Evolutionary conservation across 2,888 invertebrate species (phyloP), one percentile per base, ranked within the genome.

Genomic region (Drosophila ezoana): DNA sequence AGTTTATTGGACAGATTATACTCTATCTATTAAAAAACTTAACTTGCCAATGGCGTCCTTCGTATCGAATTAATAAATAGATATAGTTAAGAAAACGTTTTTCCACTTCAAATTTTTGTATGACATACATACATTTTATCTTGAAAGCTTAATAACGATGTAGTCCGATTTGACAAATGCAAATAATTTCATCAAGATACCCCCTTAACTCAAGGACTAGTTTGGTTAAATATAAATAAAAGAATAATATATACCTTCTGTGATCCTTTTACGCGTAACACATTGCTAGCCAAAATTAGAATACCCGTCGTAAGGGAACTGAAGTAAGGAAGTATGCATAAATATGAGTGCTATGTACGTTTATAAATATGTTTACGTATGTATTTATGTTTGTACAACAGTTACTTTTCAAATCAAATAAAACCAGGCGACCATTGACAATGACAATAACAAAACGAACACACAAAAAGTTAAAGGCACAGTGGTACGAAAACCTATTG

Each of bases 351-450:
- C 28, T 18, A 38, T 35, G 33, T 44, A 18, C 16, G 11, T 45
- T n/a, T 52, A 28, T 45, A 11, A 35, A 32, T 48, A 28, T 65
- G 38, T 37, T 14, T 54, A 47, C 23, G 38, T 33, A 35, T 43
- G 33, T 35, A 35, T 54, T 33, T 54, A 44, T 57, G 33, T 60
- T 38, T 70, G 69, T 65, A 68, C 66, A 75, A 77, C 75, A 80
- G 73, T 74, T 83, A 86, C 72, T 88, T 86, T 53, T 79, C 71
- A 81, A 88, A 88, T 83, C 87, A 88, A 85, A 88, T 72, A 84
- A 78, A 51, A 61, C 43, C 63, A 51, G 71, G 63, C 59, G 60
- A 52, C 64, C 76, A 62, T 59, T 68, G 74, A 60, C 81, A 72
- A 68, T 54, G 76, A 49, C 70, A 69, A 58, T 51, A 77, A 52